phyloP scores from a whole-genome alignment of 2,888 invertebrate species.

The Falcaria lacertinaria region DNA sequence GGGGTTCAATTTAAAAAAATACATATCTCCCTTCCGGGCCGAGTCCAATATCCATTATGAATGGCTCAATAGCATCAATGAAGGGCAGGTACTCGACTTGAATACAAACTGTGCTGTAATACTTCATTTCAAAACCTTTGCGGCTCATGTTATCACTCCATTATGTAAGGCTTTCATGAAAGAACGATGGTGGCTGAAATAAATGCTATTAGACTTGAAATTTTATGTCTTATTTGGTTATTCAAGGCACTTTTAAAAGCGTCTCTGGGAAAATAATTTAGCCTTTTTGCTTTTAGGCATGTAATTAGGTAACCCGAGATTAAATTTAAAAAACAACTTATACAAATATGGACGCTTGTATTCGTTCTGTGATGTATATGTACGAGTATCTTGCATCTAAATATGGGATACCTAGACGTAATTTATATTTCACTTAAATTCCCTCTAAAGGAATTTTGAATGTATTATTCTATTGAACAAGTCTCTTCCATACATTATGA shows the following conservation, averaged over 20 bases:
- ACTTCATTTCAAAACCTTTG: constrained; percentile 56
- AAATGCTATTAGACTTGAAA: not conserved
- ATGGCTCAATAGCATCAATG: constrained; percentile 54
- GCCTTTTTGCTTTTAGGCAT: too few relatives aligned
- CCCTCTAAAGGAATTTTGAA: too few relatives aligned
- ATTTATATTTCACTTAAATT: too few relatives aligned
- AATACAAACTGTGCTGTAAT: constrained; percentile 62
- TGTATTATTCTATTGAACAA: not conserved
- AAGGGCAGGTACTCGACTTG: constrained; percentile 40
- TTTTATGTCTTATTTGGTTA: not conserved
- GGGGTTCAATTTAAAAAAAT: constrained; percentile 21
- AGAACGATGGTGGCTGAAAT: not conserved
- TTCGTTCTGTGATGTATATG: too few relatives aligned
- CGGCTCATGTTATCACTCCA: constrained; percentile 48
- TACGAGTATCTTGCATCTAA: too few relatives aligned
- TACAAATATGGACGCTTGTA: too few relatives aligned
- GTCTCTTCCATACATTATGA: constrained; percentile 7
- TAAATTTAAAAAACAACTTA: too few relatives aligned
- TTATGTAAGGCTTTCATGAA: constrained; percentile 20
- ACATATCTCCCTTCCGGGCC: constrained; percentile 20
- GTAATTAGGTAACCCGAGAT: too few relatives aligned
- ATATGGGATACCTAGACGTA: too few relatives aligned
- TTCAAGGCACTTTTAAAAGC: too few relatives aligned
- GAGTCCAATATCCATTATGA: constrained; percentile 46
- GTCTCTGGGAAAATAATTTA: too few relatives aligned